Conservation (phyloP, 2,797 vertebrate species). For the Coluber constrictor region DNA sequence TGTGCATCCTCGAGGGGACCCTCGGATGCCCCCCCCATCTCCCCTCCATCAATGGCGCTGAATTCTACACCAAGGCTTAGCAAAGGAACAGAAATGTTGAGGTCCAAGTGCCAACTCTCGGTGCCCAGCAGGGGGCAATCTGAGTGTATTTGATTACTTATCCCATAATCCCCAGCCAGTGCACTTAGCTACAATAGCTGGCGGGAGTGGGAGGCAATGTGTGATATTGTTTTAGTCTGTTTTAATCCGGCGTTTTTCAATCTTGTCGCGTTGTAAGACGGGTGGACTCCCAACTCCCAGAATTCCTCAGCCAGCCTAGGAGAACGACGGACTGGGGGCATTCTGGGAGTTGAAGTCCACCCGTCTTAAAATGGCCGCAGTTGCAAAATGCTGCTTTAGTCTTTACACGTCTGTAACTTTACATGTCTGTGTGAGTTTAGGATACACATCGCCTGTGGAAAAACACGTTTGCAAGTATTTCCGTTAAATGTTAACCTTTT, state of each 20-base stretch:
- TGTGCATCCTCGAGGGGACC: not conserved
- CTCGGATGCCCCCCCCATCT: not conserved
- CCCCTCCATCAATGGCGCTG: not conserved
- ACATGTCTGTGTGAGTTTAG: not conserved
- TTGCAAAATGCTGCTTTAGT: not conserved
- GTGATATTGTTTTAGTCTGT: too few species aligned
- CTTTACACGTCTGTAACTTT: not conserved
- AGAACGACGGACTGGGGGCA: not conserved
- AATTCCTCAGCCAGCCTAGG: not conserved
- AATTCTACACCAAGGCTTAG: not conserved
- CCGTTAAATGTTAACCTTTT: not conserved
- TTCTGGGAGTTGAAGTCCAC: not conserved
- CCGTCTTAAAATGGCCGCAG: not conserved
- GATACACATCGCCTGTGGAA: not conserved
- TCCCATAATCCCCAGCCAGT: not conserved
- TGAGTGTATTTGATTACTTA: not conserved
- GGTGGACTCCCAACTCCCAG: not conserved
- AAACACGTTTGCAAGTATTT: not conserved
- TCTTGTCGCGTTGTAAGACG: rapidly evolving
- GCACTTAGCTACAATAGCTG: too few species aligned
- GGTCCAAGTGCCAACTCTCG: not conserved
- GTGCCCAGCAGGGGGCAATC: not conserved
- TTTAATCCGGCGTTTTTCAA: not conserved
- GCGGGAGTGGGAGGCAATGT: not conserved
- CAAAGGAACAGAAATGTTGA: not conserved